A percentile compares a stretch with the other conserved stretches of the same genome.
phyloP scores from a whole-genome alignment of 1,140 invertebrate species.

The Notospermus geniculatus region DNA sequence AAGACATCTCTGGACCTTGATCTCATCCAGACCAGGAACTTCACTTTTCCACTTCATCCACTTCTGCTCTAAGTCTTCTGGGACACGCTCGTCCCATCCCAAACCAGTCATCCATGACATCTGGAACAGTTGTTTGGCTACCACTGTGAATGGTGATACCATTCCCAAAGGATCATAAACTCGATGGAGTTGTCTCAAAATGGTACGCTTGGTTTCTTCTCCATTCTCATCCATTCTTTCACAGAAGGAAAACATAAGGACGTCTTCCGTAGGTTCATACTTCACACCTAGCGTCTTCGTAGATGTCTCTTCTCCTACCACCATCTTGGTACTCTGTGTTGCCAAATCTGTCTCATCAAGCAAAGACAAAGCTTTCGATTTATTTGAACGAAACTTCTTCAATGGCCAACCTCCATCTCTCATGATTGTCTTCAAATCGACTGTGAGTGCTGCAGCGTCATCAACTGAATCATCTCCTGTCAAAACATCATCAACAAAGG shows the following conservation, averaged over 20 bases:
- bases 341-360: not conserved
- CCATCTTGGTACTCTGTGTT: not conserved
- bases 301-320: not conserved
- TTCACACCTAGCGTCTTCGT: not conserved
- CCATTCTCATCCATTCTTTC: not conserved
- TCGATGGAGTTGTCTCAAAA: not conserved
- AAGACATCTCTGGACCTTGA: not conserved
- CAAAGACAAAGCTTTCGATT: not conserved
- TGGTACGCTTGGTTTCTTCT: not conserved
- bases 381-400: conserved; percentile 7
- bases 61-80: not conserved
- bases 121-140: not conserved
- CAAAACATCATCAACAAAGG: conserved; percentile 6
- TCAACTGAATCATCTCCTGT: not conserved
- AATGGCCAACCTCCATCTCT: not conserved
- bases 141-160: not conserved
- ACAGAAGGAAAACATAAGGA: not conserved
- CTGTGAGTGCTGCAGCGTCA: not conserved
- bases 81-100: not conserved
- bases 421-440: not conserved
- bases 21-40: not conserved
- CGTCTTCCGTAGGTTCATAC: not conserved
- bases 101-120: not conserved
- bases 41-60: not conserved
- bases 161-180: not conserved